Conservation (phyloP, 2,797 vertebrate genomes). For the Esox lucius region DNA sequence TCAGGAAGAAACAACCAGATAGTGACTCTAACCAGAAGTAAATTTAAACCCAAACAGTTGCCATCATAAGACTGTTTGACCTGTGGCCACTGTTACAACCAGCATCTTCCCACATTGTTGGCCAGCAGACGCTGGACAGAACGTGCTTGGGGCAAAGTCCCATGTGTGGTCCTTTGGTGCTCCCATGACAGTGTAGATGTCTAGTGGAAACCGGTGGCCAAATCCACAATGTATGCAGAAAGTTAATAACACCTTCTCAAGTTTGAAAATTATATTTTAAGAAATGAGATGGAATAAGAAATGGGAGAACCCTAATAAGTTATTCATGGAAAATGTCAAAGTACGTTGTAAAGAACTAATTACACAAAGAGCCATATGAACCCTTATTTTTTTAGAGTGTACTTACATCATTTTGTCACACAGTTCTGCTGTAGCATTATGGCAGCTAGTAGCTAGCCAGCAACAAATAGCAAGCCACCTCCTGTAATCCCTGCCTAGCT, state of each 20-base stretch:
- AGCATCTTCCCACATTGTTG: conserved; percentile 45
- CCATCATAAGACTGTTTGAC: conserved; percentile 35
- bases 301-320: not conserved
- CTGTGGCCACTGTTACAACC: conserved; percentile 35
- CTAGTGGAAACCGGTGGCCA: conserved; percentile 51
- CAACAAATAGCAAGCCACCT: too few relatives aligned
- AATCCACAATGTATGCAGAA: conserved; percentile 64
- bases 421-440: too few relatives aligned
- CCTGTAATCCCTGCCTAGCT: too few relatives aligned
- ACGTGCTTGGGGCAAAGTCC: conserved; percentile 44
- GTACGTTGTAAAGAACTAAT: too few relatives aligned
- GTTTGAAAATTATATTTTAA: conserved; percentile 56
- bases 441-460: too few relatives aligned
- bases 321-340: too few relatives aligned
- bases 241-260: conserved; percentile 57
- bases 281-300: conserved; percentile 37
- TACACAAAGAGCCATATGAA: too few relatives aligned
- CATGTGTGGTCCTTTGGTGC: conserved; percentile 70
- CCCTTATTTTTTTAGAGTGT: too few relatives aligned
- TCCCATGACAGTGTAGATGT: conserved; percentile 53
- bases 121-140: conserved; percentile 47
- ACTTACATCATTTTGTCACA: too few relatives aligned
- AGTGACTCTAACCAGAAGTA: not conserved
- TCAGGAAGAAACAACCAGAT: not conserved
- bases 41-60: conserved; percentile 6